Conservation (phyloP, 2,888 invertebrate genomes). For the Chalcis sispes region DNA sequence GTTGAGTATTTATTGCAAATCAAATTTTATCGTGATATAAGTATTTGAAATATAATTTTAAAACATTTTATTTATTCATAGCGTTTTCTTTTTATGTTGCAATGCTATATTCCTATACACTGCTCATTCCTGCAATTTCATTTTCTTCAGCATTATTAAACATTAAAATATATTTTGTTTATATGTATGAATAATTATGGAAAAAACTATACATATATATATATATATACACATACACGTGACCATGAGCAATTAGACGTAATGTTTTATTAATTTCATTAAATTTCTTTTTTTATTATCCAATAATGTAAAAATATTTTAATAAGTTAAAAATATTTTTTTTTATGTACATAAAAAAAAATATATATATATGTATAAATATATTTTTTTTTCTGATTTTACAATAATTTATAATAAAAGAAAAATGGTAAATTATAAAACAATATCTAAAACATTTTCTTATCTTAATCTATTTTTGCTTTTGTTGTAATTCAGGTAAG, state of each 20-base stretch:
- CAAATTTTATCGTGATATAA: not conserved
- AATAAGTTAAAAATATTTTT: not conserved
- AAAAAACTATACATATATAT: no score
- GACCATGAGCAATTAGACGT: no score
- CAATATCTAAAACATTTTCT: not conserved
- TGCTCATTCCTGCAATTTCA: slow-evolving; percentile 20
- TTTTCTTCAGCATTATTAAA: not conserved
- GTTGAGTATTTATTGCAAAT: no score
- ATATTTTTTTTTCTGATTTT: not conserved
- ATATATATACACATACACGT: no score
- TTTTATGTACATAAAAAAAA: not conserved
- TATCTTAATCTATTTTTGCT: slow-evolving; percentile 1
- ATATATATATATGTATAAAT: not conserved
- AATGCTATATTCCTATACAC: slow-evolving; percentile 1
- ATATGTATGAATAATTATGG: no score
- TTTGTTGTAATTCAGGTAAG: slow-evolving; percentile 21
- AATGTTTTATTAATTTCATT: no score
- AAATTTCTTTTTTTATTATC: no score
- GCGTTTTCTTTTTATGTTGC: not conserved
- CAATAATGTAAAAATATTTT: not conserved
- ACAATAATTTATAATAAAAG: no score
- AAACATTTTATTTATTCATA: slow-evolving; percentile 9
- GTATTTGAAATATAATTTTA: not conserved
- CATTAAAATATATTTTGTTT: not conserved
- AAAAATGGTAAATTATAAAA: not conserved